Evolutionary conservation across 1,140 invertebrate genomes (phyloP).

Genomic region (Drosophila kikkawai): DNA sequence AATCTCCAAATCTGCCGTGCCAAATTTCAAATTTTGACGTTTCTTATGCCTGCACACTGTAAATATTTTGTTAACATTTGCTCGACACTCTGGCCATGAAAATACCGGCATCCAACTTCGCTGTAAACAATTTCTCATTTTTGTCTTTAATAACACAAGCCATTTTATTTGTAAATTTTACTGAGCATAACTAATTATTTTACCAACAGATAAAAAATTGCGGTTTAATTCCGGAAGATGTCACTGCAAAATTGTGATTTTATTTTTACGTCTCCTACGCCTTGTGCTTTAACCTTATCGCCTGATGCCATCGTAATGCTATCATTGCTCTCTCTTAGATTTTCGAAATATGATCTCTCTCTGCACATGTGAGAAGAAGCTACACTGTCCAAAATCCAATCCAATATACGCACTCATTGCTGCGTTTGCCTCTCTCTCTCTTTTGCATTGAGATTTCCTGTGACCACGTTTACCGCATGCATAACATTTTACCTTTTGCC

Average conservation of each 20-base stretch:
- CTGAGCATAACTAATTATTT: not conserved
- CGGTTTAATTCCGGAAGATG: not conserved
- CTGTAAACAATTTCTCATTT: not conserved
- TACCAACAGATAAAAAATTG: conserved; percentile 2
- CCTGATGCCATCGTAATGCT: not conserved
- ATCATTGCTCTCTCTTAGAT: not conserved
- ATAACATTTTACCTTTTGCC: not conserved
- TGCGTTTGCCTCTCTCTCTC: not conserved
- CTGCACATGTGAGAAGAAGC: not conserved
- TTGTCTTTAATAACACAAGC: not conserved
- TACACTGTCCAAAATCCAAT: not conserved
- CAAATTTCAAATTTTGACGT: no score
- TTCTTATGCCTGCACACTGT: not conserved
- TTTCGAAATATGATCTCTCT: not conserved
- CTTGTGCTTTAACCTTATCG: not conserved
- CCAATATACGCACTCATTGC: not conserved
- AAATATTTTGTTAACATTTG: not conserved
- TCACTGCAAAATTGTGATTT: no score
- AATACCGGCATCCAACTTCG: not conserved
- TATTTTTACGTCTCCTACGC: not conserved
- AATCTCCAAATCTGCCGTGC: not conserved
- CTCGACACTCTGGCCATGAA: not conserved
- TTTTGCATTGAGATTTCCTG: not conserved
- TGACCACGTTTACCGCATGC: conserved; percentile 2
- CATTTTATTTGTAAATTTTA: conserved; percentile 4